Percentiles rank a stretch among this genome's conserved stretches.
Conservation (phyloP, 2,113 vertebrate genomes). For the Chascanopsetta lugubris region DNA sequence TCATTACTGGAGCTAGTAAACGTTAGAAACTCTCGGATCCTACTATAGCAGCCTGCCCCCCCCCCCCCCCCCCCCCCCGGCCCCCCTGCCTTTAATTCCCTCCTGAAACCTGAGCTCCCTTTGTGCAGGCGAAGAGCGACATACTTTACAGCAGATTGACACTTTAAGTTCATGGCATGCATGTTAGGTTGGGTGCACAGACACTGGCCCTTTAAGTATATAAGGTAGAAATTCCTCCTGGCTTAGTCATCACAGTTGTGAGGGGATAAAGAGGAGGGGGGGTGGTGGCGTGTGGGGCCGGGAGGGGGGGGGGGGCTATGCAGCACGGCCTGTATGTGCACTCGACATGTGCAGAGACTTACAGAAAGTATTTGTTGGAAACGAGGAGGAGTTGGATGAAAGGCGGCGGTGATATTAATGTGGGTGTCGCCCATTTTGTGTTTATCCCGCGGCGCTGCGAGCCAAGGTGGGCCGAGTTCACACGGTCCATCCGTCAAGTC, state of each 20-base stretch:
- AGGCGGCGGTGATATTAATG: slow-evolving; percentile 12
- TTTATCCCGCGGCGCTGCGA: slow-evolving; percentile 26
- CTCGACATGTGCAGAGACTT: slow-evolving; percentile 6
- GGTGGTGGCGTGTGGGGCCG: too few species aligned
- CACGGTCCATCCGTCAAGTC: slow-evolving; percentile 25
- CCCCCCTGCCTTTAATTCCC: too few species aligned
- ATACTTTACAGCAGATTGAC: slow-evolving; percentile 32
- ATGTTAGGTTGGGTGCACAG: slow-evolving; percentile 27
- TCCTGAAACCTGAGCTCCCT: neutral
- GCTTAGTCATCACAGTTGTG: slow-evolving; percentile 70
- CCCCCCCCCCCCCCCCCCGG: too few species aligned
- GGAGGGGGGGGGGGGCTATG: slow-evolving; percentile 47
- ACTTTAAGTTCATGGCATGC: slow-evolving; percentile 1
- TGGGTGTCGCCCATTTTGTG: slow-evolving; percentile 28
- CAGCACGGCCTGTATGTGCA: slow-evolving; percentile 36
- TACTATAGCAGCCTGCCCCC: too few species aligned
- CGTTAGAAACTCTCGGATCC: too few species aligned
- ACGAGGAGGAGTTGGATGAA: slow-evolving; percentile 19
- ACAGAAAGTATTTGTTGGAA: slow-evolving; percentile 47
- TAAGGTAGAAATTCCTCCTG: slow-evolving; percentile 72
- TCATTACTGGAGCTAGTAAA: too few species aligned
- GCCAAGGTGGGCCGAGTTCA: slow-evolving; percentile 22
- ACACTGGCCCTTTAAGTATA: slow-evolving; percentile 67
- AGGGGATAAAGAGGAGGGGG: slow-evolving; percentile 65
- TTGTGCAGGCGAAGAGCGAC: neutral